Percentiles rank a stretch among this genome's conserved stretches.
Evolutionary conservation across 2,797 vertebrate genomes (phyloP).

Genomic region (Cynodonichthys magdalenae): DNA sequence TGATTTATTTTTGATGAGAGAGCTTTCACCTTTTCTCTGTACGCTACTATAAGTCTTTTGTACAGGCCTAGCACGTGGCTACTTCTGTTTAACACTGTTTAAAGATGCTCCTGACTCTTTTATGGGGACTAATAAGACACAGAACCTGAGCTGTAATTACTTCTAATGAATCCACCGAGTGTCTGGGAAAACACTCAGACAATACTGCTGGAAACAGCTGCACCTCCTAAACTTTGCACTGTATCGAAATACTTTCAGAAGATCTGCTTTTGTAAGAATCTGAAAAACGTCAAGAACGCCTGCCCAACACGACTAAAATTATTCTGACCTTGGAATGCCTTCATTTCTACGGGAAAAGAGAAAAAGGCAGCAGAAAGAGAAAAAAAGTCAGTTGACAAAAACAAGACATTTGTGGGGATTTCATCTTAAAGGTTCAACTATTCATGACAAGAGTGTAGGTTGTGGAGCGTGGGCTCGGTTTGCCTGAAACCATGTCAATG

Average conservation of each 20-base stretch:
- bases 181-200: constrained; percentile 43
- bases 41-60: constrained; percentile 24
- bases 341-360: constrained; percentile 40
- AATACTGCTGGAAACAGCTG: too few species aligned
- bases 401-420: constrained; percentile 47
- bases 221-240: too few species aligned
- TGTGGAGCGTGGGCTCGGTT: constrained; percentile 31
- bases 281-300: neutral
- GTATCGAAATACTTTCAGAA: too few species aligned
- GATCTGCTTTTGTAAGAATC: too few species aligned
- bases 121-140: constrained; percentile 39
- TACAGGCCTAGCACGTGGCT: constrained; percentile 22
- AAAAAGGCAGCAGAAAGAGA: constrained; percentile 32
- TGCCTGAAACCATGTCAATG: constrained; percentile 8
- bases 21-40: constrained; percentile 2
- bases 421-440: constrained; percentile 8
- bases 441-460: constrained; percentile 31
- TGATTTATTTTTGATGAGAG: constrained; percentile 24
- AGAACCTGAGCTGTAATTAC: constrained; percentile 23
- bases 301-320: constrained; percentile 20
- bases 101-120: constrained; percentile 31
- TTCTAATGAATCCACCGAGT: constrained; percentile 34
- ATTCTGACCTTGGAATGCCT: constrained; percentile 30
- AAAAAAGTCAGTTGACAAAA: constrained; percentile 26
- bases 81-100: constrained; percentile 24